These are phyloP conservation scores for Chesias legatella DNA, from an alignment of 2,888 invertebrate genomes.

Conservation along the genomic window DNA sequence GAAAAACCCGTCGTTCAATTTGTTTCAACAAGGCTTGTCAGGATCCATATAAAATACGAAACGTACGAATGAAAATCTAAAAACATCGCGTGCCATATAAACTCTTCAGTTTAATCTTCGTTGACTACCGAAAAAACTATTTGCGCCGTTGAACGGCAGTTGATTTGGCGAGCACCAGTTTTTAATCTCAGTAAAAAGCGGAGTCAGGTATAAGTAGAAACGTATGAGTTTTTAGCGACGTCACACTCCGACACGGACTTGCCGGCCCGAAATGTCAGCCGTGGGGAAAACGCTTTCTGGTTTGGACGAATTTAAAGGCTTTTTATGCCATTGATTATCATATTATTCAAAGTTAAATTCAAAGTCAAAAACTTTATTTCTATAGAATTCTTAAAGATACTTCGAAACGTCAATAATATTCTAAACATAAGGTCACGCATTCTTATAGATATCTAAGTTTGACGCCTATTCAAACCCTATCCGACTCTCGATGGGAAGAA, in stretches of 20 bases:
- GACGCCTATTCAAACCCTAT: too few relatives aligned
- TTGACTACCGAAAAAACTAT: slow-evolving; percentile 18
- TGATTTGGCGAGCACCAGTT: slow-evolving; percentile 26
- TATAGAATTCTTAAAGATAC: too few relatives aligned
- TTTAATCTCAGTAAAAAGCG: slow-evolving; percentile 37
- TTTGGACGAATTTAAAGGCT: slow-evolving; percentile 30
- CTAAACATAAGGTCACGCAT: too few relatives aligned
- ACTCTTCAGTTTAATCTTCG: slow-evolving; percentile 23
- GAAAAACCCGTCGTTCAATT: slow-evolving; percentile 5
- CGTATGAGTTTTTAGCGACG: slow-evolving; percentile 51
- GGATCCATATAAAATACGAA: slow-evolving; percentile 13
- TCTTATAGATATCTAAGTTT: too few relatives aligned
- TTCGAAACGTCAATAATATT: too few relatives aligned
- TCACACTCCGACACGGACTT: slow-evolving; percentile 53
- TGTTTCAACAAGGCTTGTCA: slow-evolving; percentile 5
- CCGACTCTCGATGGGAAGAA: too few relatives aligned
- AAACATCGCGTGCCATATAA: slow-evolving; percentile 22
- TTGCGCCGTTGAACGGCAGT: slow-evolving; percentile 15
- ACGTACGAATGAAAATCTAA: slow-evolving; percentile 7
- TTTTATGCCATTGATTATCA: too few relatives aligned
- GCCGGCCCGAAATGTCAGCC: slow-evolving; percentile 60
- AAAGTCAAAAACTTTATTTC: too few relatives aligned
- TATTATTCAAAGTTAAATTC: too few relatives aligned
- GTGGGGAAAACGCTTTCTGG: slow-evolving; percentile 51
- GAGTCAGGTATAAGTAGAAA: slow-evolving; percentile 34